Conservation (phyloP, 2,113 vertebrate genomes). For the Oostethus manadensis region DNA sequence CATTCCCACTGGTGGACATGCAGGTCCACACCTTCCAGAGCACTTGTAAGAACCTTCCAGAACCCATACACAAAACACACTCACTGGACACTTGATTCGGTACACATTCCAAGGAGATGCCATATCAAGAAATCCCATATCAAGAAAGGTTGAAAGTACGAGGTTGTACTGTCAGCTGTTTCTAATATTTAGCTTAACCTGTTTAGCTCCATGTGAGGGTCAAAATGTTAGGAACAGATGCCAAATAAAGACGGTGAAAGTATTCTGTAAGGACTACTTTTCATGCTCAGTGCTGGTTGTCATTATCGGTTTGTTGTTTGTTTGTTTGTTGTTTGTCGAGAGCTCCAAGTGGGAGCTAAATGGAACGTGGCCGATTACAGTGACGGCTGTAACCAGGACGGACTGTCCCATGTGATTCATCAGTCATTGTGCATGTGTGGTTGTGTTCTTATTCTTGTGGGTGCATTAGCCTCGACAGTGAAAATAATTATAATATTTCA, state of each 20-base stretch:
- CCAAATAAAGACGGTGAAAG: too few relatives aligned
- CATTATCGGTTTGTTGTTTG: not conserved
- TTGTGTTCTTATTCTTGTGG: slow-evolving; percentile 4
- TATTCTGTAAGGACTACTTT: too few relatives aligned
- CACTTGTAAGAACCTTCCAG: slow-evolving; percentile 76
- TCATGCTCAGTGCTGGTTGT: not conserved
- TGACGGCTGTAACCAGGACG: slow-evolving; percentile 44
- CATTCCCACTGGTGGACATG: slow-evolving; percentile 94
- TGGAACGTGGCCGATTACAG: slow-evolving; percentile 29
- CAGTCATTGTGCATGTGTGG: slow-evolving; percentile 25
- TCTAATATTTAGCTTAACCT: too few relatives aligned
- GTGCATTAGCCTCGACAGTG: not conserved
- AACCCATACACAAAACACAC: not conserved
- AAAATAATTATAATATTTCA: too few relatives aligned
- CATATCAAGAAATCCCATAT: too few relatives aligned
- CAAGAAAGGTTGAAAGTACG: too few relatives aligned
- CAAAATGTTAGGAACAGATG: too few relatives aligned
- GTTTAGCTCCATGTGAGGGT: too few relatives aligned
- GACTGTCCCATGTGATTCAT: slow-evolving; percentile 57
- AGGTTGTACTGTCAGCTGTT: too few relatives aligned
- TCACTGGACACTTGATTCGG: too few relatives aligned
- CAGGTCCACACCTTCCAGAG: slow-evolving; percentile 97
- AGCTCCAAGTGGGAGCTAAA: slow-evolving; percentile 4
- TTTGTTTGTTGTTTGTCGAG: not conserved
- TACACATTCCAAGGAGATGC: too few relatives aligned